phyloP scores from a whole-genome alignment of 2,113 vertebrate species.

The Gobiocypris rarus region DNA sequence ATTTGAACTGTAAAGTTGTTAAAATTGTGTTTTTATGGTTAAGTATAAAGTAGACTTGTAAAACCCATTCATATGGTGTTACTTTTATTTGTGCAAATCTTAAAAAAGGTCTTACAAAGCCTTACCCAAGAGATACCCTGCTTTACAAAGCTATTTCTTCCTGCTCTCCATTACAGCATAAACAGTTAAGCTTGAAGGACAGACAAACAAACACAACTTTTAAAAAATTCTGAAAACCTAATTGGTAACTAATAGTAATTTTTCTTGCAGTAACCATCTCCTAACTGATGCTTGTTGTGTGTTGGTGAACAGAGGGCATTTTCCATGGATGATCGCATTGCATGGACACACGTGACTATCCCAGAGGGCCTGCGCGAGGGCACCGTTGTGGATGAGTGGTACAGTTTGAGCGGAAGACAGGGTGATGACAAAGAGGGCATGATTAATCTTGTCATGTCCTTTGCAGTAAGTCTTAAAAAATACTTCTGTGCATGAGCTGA shows the following conservation, averaged over 20 bases:
- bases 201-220: too few species aligned
- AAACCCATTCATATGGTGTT: too few species aligned
- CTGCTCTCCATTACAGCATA: too few species aligned
- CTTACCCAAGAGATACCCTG: too few species aligned
- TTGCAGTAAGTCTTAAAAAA: constrained; percentile 81
- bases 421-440: constrained; percentile 99
- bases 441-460: constrained; percentile 98
- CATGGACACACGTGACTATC: constrained; percentile 95
- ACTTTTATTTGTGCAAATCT: too few species aligned
- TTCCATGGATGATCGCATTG: constrained; percentile 98
- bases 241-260: not conserved
- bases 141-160: too few species aligned
- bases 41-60: too few species aligned
- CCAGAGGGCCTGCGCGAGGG: constrained; percentile 89
- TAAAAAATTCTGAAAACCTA: not conserved
- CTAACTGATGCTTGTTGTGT: constrained; percentile 5
- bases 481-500: not conserved
- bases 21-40: too few species aligned
- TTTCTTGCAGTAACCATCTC: not conserved
- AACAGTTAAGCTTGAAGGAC: too few species aligned
- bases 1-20: too few species aligned
- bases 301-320: constrained; percentile 85
- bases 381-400: constrained; percentile 93
- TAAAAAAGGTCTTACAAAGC: too few species aligned
- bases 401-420: constrained; percentile 92